Evolutionary conservation across 2,113 vertebrate species (phyloP).

Genomic region (Stegastes partitus): DNA sequence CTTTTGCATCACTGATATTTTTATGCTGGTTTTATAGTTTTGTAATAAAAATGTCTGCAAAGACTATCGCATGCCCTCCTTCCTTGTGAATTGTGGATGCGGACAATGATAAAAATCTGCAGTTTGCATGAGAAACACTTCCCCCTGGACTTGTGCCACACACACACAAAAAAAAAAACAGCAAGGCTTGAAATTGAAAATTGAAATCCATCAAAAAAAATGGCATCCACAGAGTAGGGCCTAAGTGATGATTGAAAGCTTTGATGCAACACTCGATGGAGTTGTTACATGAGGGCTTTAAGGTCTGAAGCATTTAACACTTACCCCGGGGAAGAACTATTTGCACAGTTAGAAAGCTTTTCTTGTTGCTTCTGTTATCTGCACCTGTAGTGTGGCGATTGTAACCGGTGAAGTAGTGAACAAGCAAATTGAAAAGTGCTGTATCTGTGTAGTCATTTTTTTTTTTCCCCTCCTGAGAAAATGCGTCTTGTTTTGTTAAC

Average conservation of each 20-base stretch:
- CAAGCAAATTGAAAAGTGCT: slow-evolving; percentile 65
- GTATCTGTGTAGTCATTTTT: slow-evolving; percentile 23
- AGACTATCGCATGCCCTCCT: not conserved
- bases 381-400: slow-evolving; percentile 51
- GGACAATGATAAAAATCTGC: slow-evolving; percentile 51
- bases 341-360: slow-evolving; percentile 58
- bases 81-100: slow-evolving; percentile 27
- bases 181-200: slow-evolving; percentile 75
- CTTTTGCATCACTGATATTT: slow-evolving; percentile 29
- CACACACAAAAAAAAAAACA: no score
- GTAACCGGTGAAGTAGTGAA: slow-evolving; percentile 49
- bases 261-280: slow-evolving; percentile 53
- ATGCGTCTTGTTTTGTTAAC: slow-evolving; percentile 37
- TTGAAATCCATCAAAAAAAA: slow-evolving; percentile 69
- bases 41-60: slow-evolving; percentile 44
- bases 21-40: slow-evolving; percentile 34
- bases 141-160: slow-evolving; percentile 58
- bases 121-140: slow-evolving; percentile 52
- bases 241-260: slow-evolving; percentile 70
- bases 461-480: slow-evolving; percentile 27
- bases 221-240: slow-evolving; percentile 48
- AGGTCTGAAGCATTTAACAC: slow-evolving; percentile 61
- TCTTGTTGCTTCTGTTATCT: slow-evolving; percentile 46
- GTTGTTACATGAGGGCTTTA: slow-evolving; percentile 61
- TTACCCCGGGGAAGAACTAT: slow-evolving; percentile 35